Evolutionary conservation across 2,797 vertebrate genomes (phyloP).

Genomic region (Gorsachius magnificus): DNA sequence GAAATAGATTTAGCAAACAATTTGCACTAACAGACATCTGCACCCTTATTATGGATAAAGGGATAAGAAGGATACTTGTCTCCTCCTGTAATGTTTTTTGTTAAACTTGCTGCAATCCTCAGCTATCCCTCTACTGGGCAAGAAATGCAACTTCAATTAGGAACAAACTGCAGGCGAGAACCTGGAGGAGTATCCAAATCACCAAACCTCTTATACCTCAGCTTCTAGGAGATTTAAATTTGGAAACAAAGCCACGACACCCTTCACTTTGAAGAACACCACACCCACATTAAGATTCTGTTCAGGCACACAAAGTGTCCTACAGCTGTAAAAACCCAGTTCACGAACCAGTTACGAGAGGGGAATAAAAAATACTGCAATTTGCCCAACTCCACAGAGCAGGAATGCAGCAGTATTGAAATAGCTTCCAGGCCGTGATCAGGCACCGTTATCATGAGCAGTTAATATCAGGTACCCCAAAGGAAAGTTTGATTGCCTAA

Average conservation of each 20-base stretch:
- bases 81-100: background rate
- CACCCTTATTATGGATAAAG: background rate
- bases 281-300: background rate
- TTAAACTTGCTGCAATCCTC: background rate
- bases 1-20: background rate
- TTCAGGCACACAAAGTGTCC: background rate
- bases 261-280: background rate
- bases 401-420: background rate
- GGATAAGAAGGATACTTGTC: background rate
- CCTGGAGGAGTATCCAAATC: background rate
- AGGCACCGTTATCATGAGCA: background rate
- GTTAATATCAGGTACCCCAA: background rate
- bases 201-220: background rate
- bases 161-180: background rate
- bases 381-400: background rate
- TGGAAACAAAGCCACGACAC: background rate
- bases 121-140: background rate
- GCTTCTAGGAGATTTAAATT: background rate
- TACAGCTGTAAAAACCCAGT: background rate
- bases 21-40: background rate
- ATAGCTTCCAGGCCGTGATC: background rate
- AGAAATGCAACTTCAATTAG: background rate
- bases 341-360: fast-evolving
- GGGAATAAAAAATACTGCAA: background rate
- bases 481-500: background rate